Base-by-base conservation (phyloP, 2,113 vertebrate genomes). In the Nestor notabilis region DNA sequence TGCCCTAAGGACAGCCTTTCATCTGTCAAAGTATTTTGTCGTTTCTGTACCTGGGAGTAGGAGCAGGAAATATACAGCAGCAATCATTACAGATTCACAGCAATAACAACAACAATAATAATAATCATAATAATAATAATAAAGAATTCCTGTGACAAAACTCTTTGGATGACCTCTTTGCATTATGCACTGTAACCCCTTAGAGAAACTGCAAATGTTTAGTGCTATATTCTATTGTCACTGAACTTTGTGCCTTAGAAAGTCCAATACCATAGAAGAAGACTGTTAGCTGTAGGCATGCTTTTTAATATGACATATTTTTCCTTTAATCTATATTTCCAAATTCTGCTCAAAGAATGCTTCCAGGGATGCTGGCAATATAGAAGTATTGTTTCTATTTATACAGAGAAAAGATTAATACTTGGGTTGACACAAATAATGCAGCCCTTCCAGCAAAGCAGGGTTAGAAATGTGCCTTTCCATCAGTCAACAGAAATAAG, bases 301-400 rank as follows among this genome's bases (percentile, higher is more conserved):
- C 25, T 91, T 92, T 92, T 83, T 66, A 70, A n/a, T 47, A 82
- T 24, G 24, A 33, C 18, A 39, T 92, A 37, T 80, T 94, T 88
- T 80, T 56, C 37, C 15, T 89, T 96, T 90, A 80, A 56, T 93
- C 28, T 92, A 43, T 79, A 84, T 93, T 91, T 93, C 35, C 52
- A 89, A 83, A 86, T 66, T 89, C 21, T 66, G 7, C 20, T 82
- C 50, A 68, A 91, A 90, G 27, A 81, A 75, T 75, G 55, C 47
- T 95, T 82, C 24, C 21, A 93, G 50, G 39, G 3, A 10, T 80
- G n/a, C 18, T 70, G 11, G 21, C 24, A 83, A 35, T 81, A 77
- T 4, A 83, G 25, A 66, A 20, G 6, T 52, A 60, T 69, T 95
- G 21, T 74, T 90, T 74, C 44, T 91, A 49, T 90, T 96, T 92